Evolutionary conservation across 2,888 invertebrate species (phyloP), one percentile per base, ranked within the genome.

Genomic region (Ferrisia virgata): DNA sequence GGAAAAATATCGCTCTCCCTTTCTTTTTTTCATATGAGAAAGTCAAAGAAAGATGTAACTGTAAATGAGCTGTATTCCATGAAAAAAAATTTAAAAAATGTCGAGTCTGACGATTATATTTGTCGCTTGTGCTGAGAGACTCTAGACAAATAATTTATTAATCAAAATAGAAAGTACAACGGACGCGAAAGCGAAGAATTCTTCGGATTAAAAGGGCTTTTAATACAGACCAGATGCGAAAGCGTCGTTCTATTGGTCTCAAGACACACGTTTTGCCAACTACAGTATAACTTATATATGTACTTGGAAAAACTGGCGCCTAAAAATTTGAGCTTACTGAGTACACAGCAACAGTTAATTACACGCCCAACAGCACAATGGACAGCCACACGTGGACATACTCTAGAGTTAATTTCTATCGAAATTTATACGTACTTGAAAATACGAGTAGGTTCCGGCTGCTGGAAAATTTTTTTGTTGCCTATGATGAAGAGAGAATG

Each of bases 301-400:
- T 6, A 8, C 5, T 8, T 36, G 4, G 36, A 36, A 36, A 43
- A 13, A 15, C 43, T 15, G 43, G 43, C 43, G 58, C 58, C 58
- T 18, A 3, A 47, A 18, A 47, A 25, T 47, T 47, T 18, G 5
- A 8, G 36, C 36, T 36, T 36, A n/a, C n/a, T 8, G 47, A 4
- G 8, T 22, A 25, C 33, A 5, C 33, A 72, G 72, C 72, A 72
- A 72, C 72, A 72, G 72, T 72, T 72, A 72, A 72, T 72, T 72
- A 72, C 72, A n/a, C n/a, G n/a, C n/a, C n/a, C n/a, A 33, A 72
- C 8, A 1, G 15, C 6, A n/a, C 13, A 28, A 64, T 28, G 13
- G 64, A 47, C 28, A 9, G n/a, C n/a, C n/a, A n/a, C n/a, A 13
- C 11, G 64, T 13, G 47, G 18, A 47, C 13, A 4, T 47, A n/a